Percentiles rank a stretch among this genome's conserved stretches.
Conservation (phyloP, 1,140 invertebrate species). For the Drosophila baimaii region DNA sequence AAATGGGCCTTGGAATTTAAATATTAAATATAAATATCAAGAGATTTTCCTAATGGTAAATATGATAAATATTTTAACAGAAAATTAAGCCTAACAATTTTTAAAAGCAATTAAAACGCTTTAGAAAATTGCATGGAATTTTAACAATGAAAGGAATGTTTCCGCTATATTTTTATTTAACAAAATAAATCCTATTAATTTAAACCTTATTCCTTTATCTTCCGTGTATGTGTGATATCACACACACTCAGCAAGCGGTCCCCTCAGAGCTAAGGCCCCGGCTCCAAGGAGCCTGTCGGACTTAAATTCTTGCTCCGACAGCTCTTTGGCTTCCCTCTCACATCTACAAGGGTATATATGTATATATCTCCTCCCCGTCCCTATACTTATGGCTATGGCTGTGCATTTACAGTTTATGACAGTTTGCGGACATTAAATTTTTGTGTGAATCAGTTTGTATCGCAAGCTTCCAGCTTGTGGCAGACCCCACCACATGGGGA, state of each 20-base stretch:
- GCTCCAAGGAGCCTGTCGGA: slow-evolving; percentile 36
- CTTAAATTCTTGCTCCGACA: slow-evolving; percentile 54
- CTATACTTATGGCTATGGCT: slow-evolving; percentile 37
- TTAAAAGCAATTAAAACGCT: too few species aligned
- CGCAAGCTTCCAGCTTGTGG: slow-evolving; percentile 11
- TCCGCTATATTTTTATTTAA: not conserved
- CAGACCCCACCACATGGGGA: slow-evolving; percentile 5
- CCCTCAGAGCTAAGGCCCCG: not conserved
- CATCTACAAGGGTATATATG: too few species aligned
- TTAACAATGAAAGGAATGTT: too few species aligned
- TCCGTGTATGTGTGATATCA: not conserved
- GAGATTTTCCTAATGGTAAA: too few species aligned
- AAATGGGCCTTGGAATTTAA: too few species aligned
- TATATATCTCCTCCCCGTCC: slow-evolving; percentile 26
- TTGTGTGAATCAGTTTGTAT: slow-evolving; percentile 37
- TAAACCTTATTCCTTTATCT: not conserved
- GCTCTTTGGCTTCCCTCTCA: slow-evolving; percentile 12
- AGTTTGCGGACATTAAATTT: slow-evolving; percentile 59
- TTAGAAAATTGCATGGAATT: too few species aligned
- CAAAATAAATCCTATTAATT: not conserved
- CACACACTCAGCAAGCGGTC: slow-evolving; percentile 29
- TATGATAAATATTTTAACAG: too few species aligned
- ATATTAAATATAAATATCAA: too few species aligned
- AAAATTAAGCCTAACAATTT: too few species aligned
- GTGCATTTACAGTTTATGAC: slow-evolving; percentile 68